Evolutionary conservation across 2,113 vertebrate species (phyloP).

Genomic region (Pycnonotus jocosus): DNA sequence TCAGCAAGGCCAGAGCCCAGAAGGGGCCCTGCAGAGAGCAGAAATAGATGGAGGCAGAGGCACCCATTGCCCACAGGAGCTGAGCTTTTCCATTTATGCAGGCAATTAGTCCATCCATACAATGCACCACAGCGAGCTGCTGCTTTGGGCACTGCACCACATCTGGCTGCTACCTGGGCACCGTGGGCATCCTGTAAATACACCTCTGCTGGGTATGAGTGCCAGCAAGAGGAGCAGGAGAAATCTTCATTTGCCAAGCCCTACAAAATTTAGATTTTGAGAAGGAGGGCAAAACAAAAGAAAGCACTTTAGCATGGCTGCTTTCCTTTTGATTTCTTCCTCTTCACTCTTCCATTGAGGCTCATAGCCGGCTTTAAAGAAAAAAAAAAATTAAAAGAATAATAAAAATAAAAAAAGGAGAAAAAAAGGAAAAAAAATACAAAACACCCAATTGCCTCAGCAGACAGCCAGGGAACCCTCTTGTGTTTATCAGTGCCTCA

Average conservation of each 20-base stretch:
- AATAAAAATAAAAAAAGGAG: too few relatives aligned
- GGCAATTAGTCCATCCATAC: not conserved
- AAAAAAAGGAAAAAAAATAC: accelerated
- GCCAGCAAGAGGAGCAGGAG: not conserved
- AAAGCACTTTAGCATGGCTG: not conserved
- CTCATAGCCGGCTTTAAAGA: not conserved
- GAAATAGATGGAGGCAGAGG: not conserved
- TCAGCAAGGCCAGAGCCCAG: not conserved
- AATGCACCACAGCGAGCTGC: not conserved
- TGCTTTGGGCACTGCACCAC: not conserved
- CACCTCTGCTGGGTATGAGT: not conserved
- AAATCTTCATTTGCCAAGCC: not conserved
- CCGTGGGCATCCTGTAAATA: not conserved
- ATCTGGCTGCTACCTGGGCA: not conserved
- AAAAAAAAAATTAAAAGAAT: too few relatives aligned
- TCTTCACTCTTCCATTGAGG: not conserved
- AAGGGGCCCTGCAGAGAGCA: not conserved
- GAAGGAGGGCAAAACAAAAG: not conserved
- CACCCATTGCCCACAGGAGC: not conserved
- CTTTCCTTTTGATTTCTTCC: not conserved
- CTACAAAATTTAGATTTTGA: not conserved
- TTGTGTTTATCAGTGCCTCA: not conserved
- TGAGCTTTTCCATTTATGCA: not conserved
- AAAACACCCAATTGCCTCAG: not conserved
- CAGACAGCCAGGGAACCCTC: not conserved